Evolutionary conservation across 1,140 invertebrate species (phyloP).

Genomic region (Stenopsyche tienmushanensis): DNA sequence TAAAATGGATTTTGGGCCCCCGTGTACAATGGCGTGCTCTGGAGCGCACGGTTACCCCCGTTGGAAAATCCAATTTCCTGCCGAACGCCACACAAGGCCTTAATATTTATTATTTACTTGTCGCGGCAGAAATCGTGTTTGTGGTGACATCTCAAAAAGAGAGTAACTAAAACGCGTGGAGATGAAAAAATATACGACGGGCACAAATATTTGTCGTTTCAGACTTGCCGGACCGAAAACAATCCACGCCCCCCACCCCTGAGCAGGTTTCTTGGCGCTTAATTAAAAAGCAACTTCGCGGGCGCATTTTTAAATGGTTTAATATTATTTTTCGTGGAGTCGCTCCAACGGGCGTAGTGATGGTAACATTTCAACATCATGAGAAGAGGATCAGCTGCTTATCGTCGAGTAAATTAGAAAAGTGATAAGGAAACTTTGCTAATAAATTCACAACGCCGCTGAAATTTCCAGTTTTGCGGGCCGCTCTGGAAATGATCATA

Average conservation of each 20-base stretch:
- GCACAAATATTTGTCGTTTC: background rate
- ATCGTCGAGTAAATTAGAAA: conserved; percentile 12
- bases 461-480: too few relatives aligned
- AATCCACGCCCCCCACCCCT: too few relatives aligned
- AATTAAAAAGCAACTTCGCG: too few relatives aligned
- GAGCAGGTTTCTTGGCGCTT: too few relatives aligned
- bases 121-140: conserved; percentile 36
- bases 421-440: conserved; percentile 10
- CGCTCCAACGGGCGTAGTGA: too few relatives aligned
- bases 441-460: conserved; percentile 2
- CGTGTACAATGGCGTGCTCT: conserved; percentile 14
- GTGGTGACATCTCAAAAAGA: conserved; percentile 28
- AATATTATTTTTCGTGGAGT: too few relatives aligned
- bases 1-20: background rate
- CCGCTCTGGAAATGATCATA: conserved; percentile 14
- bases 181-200: conserved; percentile 13
- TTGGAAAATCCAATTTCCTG: conserved; percentile 41
- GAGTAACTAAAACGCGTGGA: conserved; percentile 5
- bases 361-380: too few relatives aligned
- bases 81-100: conserved; percentile 19
- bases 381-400: conserved; percentile 10
- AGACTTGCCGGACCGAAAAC: too few relatives aligned
- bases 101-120: conserved; percentile 40
- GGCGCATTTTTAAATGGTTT: too few relatives aligned
- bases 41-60: background rate